Base-by-base conservation (phyloP, 2,113 vertebrate species). In the Scatophagus argus region DNA sequence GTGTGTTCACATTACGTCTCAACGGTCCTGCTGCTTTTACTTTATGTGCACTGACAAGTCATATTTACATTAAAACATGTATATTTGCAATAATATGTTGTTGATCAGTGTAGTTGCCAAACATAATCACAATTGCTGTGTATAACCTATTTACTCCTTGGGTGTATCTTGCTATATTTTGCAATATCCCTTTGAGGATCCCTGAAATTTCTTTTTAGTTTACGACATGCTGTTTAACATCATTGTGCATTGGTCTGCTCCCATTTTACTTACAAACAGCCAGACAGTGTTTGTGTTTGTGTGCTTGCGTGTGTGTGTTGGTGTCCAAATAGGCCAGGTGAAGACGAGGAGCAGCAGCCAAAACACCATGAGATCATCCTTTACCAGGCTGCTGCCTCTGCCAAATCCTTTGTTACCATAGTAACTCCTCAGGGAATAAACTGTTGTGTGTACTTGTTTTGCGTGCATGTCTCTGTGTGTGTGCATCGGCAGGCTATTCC, bases 371-470 rank as follows among this genome's bases (percentile, higher is more conserved):
- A 88, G 44, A 60, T 89, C 81, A 85, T 84, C 74, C 39, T 69
- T 64, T 34, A 58, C 69, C 73, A 75, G 72, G 47, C 83, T 25
- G 64, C 49, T 49, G 67, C 68, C 68, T 31, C 47, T 80, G 88
- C 86, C 88, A 87, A 79, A 74, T 61, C 71, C 83, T 54, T 46
- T 62, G 84, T 89, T 82, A 39, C 80, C 56, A 77, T 77, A 58
- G 76, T 61, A 85, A 84, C 88, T 54, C 71, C 41, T n/a, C 21
- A 5, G 74, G 61, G 47, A 60, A 72, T 82, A 65, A 64, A 73
- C 17, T 4, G 51, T 59, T n/a, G 47, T 46, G 36, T 64, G 32
- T 43, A 2, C 23, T 3, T 64, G 9, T 12, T 21, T 19, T 38
- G 21, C 23, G 56, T 60, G 34, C 16, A n/a, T 62, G 59, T 43